These are phyloP conservation scores for Tautogolabrus adspersus DNA, from an alignment of 2,113 vertebrate species.

Conservation along the genomic window DNA sequence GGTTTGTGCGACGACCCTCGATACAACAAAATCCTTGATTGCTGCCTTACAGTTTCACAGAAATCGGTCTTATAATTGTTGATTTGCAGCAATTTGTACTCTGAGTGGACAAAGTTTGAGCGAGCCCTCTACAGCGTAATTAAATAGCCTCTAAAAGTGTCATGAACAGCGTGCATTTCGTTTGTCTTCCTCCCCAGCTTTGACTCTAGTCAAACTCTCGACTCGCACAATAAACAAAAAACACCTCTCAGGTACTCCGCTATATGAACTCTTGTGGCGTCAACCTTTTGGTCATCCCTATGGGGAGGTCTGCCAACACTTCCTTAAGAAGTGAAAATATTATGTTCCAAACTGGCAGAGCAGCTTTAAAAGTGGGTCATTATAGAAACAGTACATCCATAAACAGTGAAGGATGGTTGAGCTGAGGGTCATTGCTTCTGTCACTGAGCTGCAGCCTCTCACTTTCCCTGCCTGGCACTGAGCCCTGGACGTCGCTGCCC, in stretches of 20 bases:
- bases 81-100: too few species aligned
- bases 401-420: constrained; percentile 61
- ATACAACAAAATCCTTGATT: too few species aligned
- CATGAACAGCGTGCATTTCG: background rate
- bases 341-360: constrained; percentile 30
- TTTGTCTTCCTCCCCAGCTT: background rate
- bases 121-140: too few species aligned
- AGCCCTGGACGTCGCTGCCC: constrained; percentile 59
- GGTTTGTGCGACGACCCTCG: too few species aligned
- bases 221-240: background rate
- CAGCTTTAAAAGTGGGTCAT: constrained; percentile 52
- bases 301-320: constrained; percentile 3
- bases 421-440: constrained; percentile 69
- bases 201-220: background rate
- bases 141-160: background rate
- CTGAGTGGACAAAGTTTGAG: too few species aligned
- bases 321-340: constrained; percentile 35
- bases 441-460: constrained; percentile 66
- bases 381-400: constrained; percentile 51
- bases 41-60: too few species aligned
- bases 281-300: background rate
- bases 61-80: too few species aligned
- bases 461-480: constrained; percentile 62
- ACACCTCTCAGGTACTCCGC: background rate
- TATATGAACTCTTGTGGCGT: background rate